These are phyloP conservation scores for Mesembrinibis cayennensis DNA, from an alignment of 2,113 vertebrate genomes.

Conservation along the genomic window DNA sequence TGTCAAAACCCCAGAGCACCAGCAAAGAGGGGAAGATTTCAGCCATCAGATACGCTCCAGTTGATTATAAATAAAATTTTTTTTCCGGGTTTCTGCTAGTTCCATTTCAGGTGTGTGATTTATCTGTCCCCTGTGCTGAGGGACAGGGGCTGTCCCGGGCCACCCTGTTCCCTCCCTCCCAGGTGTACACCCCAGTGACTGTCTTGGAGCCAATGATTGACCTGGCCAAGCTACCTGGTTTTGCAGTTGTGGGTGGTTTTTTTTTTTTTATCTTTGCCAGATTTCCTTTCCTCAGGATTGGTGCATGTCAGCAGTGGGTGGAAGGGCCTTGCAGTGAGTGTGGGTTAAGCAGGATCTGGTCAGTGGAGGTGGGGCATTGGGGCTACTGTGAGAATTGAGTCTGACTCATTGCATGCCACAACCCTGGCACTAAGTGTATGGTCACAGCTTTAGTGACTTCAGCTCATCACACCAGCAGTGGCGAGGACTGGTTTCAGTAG, in stretches of 20 bases:
- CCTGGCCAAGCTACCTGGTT: neutral
- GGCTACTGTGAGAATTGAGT: neutral
- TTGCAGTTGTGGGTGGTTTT: neutral
- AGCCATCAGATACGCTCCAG: neutral
- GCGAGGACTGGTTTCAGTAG: neutral
- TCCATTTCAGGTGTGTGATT: neutral
- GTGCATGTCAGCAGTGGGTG: too few relatives aligned
- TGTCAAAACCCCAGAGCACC: neutral
- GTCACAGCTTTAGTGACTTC: neutral
- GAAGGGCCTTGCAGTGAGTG: neutral
- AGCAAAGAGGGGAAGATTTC: neutral
- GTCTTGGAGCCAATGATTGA: neutral
- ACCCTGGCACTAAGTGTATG: neutral
- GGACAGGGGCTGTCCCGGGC: neutral
- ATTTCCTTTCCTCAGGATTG: neutral
- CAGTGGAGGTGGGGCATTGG: neutral
- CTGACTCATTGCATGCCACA: neutral
- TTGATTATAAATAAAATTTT: neutral
- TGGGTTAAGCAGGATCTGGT: neutral
- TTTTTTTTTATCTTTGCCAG: neutral
- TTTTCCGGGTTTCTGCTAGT: neutral
- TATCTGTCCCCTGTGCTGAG: neutral
- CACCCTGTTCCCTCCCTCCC: neutral
- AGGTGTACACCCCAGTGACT: neutral
- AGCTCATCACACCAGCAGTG: neutral